Evolutionary conservation across 92 coral and sea anemone genomes (phyloP), one percentile per base, ranked within the genome.

Genomic region (Palythoa grandiflora): DNA sequence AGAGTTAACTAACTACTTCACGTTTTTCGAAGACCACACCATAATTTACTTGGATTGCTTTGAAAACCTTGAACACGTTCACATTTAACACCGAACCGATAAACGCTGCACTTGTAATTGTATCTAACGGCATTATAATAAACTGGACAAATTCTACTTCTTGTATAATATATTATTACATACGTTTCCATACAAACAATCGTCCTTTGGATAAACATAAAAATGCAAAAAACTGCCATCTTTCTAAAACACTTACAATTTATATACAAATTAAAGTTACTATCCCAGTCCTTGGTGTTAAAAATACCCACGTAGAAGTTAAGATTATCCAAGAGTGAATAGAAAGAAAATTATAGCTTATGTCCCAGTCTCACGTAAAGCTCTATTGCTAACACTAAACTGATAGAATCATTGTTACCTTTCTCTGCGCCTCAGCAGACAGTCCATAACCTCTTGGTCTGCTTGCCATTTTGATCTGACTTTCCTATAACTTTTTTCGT

Each of bases 381-480:
- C 35, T 17, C 16, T 59, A 44, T 5, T 44, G 7, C 6, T 2
- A 7, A 1, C 1, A 7, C 6, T 5, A 0, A 63, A 63, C 28
- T 17, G 10, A 63, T 3, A 17, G n/a, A 35, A 70, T 36, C 14
- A 70, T 3, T 36, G 37, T 8, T 70, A 70, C 75, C 75, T 96
- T 96, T 76, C 93, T 54, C 78, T 88, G 88, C 19, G 94, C 55
- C 51, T 96, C 98, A 38, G 98, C 98, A 8, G 96, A 90, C 93
- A 96, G 70, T 5, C 98, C 98, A 68, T 78, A 96, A 1, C 98
- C 98, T 80, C 91, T 94, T 15, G 98, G 98, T 90, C 98, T 87
- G 21, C 85, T 50, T 38, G 98, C 98, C 98, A 96, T 96, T 70
- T 28, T 12, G 48, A 3, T 1, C 2, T n/a, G 8, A 65, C 17